Evolutionary conservation across 2,888 invertebrate species (phyloP), one percentile per base, ranked within the genome.

Genomic region (Leptodirus hochenwartii): DNA sequence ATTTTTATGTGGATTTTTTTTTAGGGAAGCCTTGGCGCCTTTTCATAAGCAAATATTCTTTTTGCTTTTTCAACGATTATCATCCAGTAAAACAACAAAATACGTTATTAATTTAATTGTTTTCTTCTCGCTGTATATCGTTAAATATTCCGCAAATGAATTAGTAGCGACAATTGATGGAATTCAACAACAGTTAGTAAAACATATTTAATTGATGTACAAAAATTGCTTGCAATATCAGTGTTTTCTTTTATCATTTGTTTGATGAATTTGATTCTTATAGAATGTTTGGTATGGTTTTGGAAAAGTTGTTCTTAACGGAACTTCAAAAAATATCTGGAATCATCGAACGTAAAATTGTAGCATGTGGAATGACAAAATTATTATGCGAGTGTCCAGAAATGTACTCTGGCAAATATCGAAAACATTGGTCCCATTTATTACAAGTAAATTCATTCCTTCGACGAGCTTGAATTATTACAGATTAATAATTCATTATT

Each of bases 211-310:
- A 11, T n/a, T 26, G 26, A 27, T 27, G 24, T 5, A 17, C 16
- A 23, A 9, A 13, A 9, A 3, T 28, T 11, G 9, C 4, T 28
- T 28, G 22, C 25, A 25, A 25, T 20, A n/a, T 9, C 8, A 20
- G 20, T 20, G n/a, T 9, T 20, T n/a, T 9, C 20, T n/a, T 20
- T 20, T 9, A 20, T 9, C 8, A 9, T 4, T 4, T 16, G 5
- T 27, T 27, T 27, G n/a, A n/a, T n/a, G n/a, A n/a, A n/a, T n/a
- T n/a, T n/a, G n/a, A n/a, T n/a, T 29, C 32, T 43, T 43, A 33
- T 37, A 81, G 85, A 43, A 84, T 98, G 81, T 96, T 95, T 62
- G 75, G 76, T 15, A 95, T 95, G 93, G 82, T 98, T 29, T 52
- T 90, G 39, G 90, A 95, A 47, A 79, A 88, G 34, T 67, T 98